Evolutionary conservation across 2,888 invertebrate genomes (phyloP).

Genomic region (Neuroscelio doddi): DNA sequence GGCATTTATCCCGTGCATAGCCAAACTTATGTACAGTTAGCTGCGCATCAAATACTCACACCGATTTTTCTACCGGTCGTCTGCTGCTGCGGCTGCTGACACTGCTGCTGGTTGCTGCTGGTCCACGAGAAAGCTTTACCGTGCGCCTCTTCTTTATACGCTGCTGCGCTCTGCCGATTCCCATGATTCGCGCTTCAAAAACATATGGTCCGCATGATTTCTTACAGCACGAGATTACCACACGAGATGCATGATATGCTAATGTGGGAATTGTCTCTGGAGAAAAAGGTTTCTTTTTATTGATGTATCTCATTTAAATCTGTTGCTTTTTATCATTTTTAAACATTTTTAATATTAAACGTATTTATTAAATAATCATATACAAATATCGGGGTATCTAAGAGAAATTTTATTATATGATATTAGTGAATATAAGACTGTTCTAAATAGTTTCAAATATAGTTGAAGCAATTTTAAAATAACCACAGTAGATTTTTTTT

Average conservation of each 20-base stretch:
- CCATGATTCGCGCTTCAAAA: constrained; percentile 30
- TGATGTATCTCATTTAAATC: too few species aligned
- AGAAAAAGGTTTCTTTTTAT: background rate
- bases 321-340: too few species aligned
- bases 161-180: constrained; percentile 19
- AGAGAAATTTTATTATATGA: too few species aligned
- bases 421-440: too few species aligned
- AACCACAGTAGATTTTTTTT: too few species aligned
- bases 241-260: constrained; percentile 16
- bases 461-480: too few species aligned
- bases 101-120: background rate
- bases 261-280: constrained; percentile 35
- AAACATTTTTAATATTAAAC: too few species aligned
- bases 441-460: too few species aligned
- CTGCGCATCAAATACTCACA: constrained; percentile 60
- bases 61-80: constrained; percentile 53
- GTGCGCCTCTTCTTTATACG: background rate
- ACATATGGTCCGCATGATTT: too few species aligned
- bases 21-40: constrained; percentile 68
- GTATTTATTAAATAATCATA: too few species aligned
- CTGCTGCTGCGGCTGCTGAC: constrained; percentile 10
- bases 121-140: background rate
- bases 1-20: constrained; percentile 49
- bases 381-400: too few species aligned
- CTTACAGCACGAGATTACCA: constrained; percentile 36